Percentiles rank a stretch among this genome's conserved stretches.
Conservation (phyloP, 2,888 invertebrate species). For the Platycnemis pennipes region DNA sequence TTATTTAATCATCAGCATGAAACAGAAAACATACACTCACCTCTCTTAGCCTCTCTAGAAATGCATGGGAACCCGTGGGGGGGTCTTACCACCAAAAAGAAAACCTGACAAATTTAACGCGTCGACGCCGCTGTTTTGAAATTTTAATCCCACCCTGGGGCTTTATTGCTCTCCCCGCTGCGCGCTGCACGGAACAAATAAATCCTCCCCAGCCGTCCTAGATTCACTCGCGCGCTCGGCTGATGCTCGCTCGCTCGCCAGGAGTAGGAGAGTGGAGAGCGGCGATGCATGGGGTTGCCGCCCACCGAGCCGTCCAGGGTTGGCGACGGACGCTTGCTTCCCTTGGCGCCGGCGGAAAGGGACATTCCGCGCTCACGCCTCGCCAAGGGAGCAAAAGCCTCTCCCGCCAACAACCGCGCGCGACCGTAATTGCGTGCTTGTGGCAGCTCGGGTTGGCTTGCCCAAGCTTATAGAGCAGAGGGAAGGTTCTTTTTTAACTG, state of each 20-base stretch:
- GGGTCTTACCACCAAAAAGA: not conserved
- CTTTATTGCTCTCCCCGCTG: not conserved
- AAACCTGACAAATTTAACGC: not conserved
- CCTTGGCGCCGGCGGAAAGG: not conserved
- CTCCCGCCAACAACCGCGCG: too few relatives aligned
- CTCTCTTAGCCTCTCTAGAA: not conserved
- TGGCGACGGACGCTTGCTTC: not conserved
- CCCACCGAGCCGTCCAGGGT: too few relatives aligned
- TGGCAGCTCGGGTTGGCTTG: too few relatives aligned
- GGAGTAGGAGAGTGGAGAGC: too few relatives aligned
- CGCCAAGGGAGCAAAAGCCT: not conserved
- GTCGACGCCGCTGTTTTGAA: slow-evolving; percentile 7
- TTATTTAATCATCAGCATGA: too few relatives aligned
- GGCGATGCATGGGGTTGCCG: too few relatives aligned
- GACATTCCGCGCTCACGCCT: not conserved
- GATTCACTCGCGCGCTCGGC: not conserved
- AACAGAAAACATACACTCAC: too few relatives aligned
- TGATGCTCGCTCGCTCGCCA: not conserved
- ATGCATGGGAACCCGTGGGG: not conserved
- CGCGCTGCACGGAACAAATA: not conserved
- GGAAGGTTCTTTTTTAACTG: too few relatives aligned
- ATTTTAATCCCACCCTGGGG: slow-evolving; percentile 10
- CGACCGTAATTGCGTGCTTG: too few relatives aligned
- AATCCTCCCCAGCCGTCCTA: not conserved
- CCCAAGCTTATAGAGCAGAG: too few relatives aligned